Evolutionary conservation across 2,888 invertebrate genomes (phyloP), one percentile per base, ranked within the genome.

Genomic region (Odontomyia ornata): DNA sequence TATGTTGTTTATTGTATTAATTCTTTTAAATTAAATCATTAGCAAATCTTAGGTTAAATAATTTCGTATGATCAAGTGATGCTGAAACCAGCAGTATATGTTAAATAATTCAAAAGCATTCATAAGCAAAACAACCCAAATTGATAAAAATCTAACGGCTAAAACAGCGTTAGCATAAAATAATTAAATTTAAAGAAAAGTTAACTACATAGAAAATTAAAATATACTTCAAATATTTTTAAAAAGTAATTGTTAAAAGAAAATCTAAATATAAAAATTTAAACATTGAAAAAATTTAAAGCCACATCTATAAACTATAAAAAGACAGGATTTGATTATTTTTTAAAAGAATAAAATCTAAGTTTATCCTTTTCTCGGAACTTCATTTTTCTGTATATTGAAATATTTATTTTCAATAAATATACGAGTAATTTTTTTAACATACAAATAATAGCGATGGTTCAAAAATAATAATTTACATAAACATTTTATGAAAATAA

Each of bases 311-410:
- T 36, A 36, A 73, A 67, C 28, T 30, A 67, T 46, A 43, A 5
- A 36, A 36, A 36, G n/a, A n/a, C 27, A 65, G 78, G 78, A 78
- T 78, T 78, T 78, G 78, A 78, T 77, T 60, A 76, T 75, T 75
- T 76, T 72, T 64, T 64, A 18, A 75, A 15, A 47, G 25, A 27
- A 28, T 18, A 43, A 18, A 23, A 13, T n/a, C 23, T 60, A 28
- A 4, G 13, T 64, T 52, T 52, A 71, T 47, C 23, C 30, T 52
- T 71, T 27, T 52, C 47, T 52, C 47, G 36, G 28, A 67, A 43
- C 25, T 36, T 36, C 3, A 9, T 36, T 36, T 36, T 5, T 36
- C 5, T 60, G 21, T 60, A 5, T 43, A 30, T 43, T 67, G 0
- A 43, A 67, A 36, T 67, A 21, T 67, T 64, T n/a, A 64, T 64